Conservation (phyloP, 1,140 invertebrate species). For the Drosophila baimaii region DNA sequence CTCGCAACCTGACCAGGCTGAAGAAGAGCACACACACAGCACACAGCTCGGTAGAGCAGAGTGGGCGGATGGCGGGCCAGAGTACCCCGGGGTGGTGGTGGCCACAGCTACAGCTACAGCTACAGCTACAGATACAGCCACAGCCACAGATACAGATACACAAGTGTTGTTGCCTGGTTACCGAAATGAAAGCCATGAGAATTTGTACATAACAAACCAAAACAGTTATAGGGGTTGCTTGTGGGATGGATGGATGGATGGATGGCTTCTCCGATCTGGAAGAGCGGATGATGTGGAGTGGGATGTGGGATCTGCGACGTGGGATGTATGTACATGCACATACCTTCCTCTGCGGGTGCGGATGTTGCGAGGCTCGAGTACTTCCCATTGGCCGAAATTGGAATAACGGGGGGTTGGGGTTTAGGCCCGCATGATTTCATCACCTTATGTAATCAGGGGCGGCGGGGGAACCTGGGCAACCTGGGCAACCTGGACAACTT, state of each 20-base stretch:
- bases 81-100: constrained; percentile 12
- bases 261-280: constrained; percentile 17
- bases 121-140: constrained; percentile 19
- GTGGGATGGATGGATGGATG: constrained; percentile 9
- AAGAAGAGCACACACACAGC: constrained; percentile 40
- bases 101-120: constrained; percentile 18
- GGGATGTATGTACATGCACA: constrained; percentile 4
- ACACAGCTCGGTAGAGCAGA: background rate
- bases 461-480: constrained; percentile 6
- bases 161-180: constrained; percentile 70
- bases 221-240: constrained; percentile 68
- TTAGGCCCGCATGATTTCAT: constrained; percentile 76
- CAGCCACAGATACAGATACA: constrained; percentile 50
- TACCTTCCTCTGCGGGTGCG: constrained; percentile 2
- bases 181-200: constrained; percentile 65
- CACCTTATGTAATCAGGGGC: constrained; percentile 50
- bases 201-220: constrained; percentile 81
- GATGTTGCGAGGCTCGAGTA: constrained; percentile 34
- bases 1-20: constrained; percentile 26
- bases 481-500: background rate
- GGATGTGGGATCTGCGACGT: constrained; percentile 10
- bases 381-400: constrained; percentile 61
- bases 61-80: constrained; percentile 22
- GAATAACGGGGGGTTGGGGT: background rate
- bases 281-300: constrained; percentile 6